phyloP scores from a whole-genome alignment of 2,113 vertebrate genomes.

The Malurus melanocephalus region DNA sequence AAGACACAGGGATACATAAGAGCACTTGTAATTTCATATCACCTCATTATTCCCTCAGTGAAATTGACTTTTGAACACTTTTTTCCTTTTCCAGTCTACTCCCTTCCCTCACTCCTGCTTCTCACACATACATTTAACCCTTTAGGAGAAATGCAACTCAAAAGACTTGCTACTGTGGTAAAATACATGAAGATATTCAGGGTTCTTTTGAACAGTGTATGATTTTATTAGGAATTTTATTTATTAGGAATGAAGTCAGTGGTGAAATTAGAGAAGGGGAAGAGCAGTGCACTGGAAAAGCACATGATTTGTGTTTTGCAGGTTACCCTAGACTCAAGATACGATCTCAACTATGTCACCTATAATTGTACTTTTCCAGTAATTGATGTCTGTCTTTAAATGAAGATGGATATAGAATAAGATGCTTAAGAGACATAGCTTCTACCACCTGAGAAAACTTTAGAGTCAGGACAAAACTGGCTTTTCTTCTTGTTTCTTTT shows the following conservation, averaged over 20 bases:
- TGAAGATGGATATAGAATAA: not conserved
- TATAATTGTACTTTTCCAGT: not conserved
- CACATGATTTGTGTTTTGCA: not conserved
- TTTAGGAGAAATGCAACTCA: not conserved
- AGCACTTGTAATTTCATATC: not conserved
- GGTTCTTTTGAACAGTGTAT: not conserved
- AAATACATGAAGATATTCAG: not conserved
- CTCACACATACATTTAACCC: not conserved
- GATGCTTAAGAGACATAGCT: not conserved
- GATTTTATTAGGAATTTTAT: not conserved
- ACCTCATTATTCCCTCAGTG: not conserved
- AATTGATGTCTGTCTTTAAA: not conserved
- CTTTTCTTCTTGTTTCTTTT: not conserved
- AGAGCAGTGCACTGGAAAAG: not conserved
- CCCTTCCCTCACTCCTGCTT: not conserved
- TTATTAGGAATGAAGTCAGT: not conserved
- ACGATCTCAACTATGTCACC: not conserved
- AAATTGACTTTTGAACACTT: not conserved
- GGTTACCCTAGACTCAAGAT: not conserved
- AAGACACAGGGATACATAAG: not conserved
- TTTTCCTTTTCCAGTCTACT: rapidly evolving
- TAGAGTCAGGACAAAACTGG: not conserved
- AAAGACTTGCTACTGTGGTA: not conserved
- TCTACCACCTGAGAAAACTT: not conserved
- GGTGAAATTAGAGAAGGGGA: not conserved